These are phyloP conservation scores for Plecotus auritus DNA, from an alignment of 2,113 vertebrate species.

Conservation along the genomic window DNA sequence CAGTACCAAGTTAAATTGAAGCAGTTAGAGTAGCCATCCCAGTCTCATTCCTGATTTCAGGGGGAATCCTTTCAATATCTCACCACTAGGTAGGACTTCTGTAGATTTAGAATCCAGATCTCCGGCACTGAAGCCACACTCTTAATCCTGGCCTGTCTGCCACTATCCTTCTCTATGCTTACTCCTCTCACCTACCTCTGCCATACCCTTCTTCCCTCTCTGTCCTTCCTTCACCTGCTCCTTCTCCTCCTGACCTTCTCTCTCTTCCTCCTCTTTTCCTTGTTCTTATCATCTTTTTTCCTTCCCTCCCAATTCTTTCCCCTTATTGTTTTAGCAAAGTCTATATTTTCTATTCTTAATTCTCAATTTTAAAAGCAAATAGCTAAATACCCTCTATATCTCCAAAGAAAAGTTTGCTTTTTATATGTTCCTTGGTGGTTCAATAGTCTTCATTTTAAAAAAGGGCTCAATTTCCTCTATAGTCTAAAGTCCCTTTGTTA, in stretches of 20 bases:
- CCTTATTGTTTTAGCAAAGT: not conserved
- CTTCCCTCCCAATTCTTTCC: not conserved
- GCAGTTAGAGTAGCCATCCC: not conserved
- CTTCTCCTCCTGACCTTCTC: not conserved
- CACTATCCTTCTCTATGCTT: not conserved
- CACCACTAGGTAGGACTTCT: not conserved
- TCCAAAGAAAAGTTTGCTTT: constrained; percentile 12
- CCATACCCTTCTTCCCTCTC: not conserved
- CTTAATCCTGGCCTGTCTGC: not conserved
- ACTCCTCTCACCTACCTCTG: not conserved
- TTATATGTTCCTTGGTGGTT: not conserved
- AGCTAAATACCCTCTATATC: not conserved
- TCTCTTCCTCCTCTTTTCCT: not conserved
- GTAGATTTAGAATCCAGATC: not conserved
- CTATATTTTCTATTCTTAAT: constrained; percentile 17
- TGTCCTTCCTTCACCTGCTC: not conserved
- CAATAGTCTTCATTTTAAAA: not conserved
- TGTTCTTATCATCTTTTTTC: not conserved
- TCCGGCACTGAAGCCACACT: not conserved
- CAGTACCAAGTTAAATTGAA: not conserved
- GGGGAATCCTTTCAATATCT: not conserved
- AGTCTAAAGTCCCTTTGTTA: not conserved
- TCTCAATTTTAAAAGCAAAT: constrained; percentile 43
- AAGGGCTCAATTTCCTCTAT: not conserved
- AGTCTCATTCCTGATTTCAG: not conserved